Evolutionary conservation across 1,140 invertebrate genomes (phyloP), one percentile per base, ranked within the genome.

Genomic region (Drosophila orena): DNA sequence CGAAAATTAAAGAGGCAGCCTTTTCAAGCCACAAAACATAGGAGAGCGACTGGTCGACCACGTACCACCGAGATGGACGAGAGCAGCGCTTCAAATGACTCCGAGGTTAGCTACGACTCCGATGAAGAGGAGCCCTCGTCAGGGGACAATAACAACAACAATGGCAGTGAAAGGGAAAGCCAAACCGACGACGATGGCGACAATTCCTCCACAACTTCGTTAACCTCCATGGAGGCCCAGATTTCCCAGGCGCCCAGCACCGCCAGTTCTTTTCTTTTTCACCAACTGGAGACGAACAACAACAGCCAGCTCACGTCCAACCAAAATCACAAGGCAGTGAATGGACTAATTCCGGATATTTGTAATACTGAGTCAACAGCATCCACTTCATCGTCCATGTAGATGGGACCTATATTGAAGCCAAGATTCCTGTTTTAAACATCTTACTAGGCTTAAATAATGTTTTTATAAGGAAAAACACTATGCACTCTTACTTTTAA

Each of bases 221-320:
- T 81, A 42, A 79, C 83, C 37, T 86, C 83, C 1, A 88, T 88
- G 83, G 83, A 88, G 71, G 81, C 83, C 10, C 83, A 86, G 44
- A n/a, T 86, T 8, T 86, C 83, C 3, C 70, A 79, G 52, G 70
- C 75, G 3, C 79, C 79, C 10, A 88, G 83, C 83, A 83, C 70
- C 11, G 79, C 84, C 4, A 75, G 68, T 35, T 85, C 81, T 4
- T 24, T 60, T 35, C 74, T 50, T 30, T 69, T 71, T 42, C 38
- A 27, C 0, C 27, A 75, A 7, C 22, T 60, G 14, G 83, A 86
- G 20, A 40, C 57, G 17, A 85, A 79, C 49, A 85, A 84, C 54
- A 83, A 85, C 30, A 85, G 53, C 22, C 77, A 79, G 59, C 58
- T 76, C 56, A 43, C 72, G 38, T 58, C 77, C 7, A 68, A 76